A percentile compares a stretch with the other conserved stretches of the same genome.
Evolutionary conservation across 1,140 invertebrate species (phyloP).

Genomic region (Metopolophium dirhodum): DNA sequence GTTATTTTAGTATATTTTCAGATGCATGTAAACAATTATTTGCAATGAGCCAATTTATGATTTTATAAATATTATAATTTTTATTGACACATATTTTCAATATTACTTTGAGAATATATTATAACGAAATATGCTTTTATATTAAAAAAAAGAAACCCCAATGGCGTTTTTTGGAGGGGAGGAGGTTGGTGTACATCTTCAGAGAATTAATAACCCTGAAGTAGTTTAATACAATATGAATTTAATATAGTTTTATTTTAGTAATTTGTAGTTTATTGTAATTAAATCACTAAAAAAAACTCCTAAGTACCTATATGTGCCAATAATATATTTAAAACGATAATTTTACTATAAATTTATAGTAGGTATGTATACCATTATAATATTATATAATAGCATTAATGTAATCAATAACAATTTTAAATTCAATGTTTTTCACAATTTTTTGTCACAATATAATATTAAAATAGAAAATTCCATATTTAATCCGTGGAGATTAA

Average conservation of each 20-base stretch:
- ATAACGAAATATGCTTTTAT: background rate
- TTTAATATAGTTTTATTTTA: background rate
- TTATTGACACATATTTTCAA: background rate
- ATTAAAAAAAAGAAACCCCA: background rate
- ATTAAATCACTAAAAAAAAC: background rate
- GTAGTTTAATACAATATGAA: background rate
- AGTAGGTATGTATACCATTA: background rate
- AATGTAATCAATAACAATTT: background rate
- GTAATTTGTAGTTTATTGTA: background rate
- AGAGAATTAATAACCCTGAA: background rate
- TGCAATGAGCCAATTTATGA: background rate
- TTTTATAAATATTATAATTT: background rate
- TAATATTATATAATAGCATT: background rate
- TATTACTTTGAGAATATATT: background rate
- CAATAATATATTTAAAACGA: background rate
- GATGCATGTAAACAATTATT: background rate
- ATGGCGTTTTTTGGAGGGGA: background rate
- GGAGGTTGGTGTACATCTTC: background rate
- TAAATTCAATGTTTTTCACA: background rate
- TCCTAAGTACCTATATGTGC: background rate
- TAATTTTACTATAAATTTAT: background rate
- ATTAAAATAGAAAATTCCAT: background rate
- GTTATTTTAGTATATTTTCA: background rate
- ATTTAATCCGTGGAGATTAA: background rate
- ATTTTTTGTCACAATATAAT: background rate